Base-by-base conservation (phyloP, 2,113 vertebrate genomes). In the Scomber colias region DNA sequence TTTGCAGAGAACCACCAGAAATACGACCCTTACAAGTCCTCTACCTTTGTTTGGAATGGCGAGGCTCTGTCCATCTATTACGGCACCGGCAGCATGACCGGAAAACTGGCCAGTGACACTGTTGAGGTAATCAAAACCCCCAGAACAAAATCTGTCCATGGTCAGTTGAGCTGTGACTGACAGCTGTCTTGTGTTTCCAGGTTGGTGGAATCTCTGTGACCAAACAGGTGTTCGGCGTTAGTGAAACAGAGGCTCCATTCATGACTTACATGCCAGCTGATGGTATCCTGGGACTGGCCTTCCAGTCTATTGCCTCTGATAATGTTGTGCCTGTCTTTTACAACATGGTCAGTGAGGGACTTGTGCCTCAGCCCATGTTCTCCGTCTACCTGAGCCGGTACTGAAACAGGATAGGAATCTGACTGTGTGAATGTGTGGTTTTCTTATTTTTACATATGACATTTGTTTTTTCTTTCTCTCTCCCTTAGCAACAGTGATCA, bases 171-270 rank as follows among this genome's bases (percentile, higher is more conserved):
- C 35, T 82, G 35, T 69, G 74, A 83, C 56, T 79, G 69, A 82
- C 75, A 71, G 49, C 31, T 84, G 71, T 54, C 49, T 31, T 76
- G 31, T 55, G 30, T 75, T 45, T 84, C 16, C 76, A 94, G 93
- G 92, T 94, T 53, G 91, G 87, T 15, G 81, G 89, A 61, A 77
- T 94, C 56, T 46, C 74, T 30, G 88, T 89, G 70, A 13, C 48
- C 30, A 84, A 95, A 13, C 96, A 97, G 90, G 93, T 94, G 71
- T 94, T 97, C 0, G 96, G 96, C 57, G 51, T 96, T 51, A 97
- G 95, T 48, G 3, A 71, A 60, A 83, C 82, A 35, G 92, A 94
- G 75, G 89, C 90, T 35, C 3, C 76, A 4, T 93, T 91, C 79
- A 89, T 92, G 90, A 59, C 77, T 53, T 0, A 45, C 40, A 88